phyloP scores from a whole-genome alignment of 2,113 vertebrate genomes.

The Paratilapia polleni region DNA sequence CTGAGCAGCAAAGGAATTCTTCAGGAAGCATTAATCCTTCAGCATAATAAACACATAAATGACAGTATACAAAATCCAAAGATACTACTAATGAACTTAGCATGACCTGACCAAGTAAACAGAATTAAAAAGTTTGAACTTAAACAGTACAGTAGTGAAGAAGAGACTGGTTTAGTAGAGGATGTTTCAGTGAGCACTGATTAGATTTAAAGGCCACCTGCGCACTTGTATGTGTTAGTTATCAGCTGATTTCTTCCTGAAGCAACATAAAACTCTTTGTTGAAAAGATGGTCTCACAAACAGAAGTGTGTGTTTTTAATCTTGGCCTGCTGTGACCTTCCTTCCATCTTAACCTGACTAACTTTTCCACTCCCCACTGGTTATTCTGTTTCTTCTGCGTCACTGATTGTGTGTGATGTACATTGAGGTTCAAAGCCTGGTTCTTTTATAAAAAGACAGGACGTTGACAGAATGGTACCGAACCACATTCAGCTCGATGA shows the following conservation, averaged over 20 bases:
- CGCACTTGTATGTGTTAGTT: not conserved
- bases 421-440: slow-evolving; percentile 4
- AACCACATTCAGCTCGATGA: not conserved
- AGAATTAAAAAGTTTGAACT: slow-evolving; percentile 9
- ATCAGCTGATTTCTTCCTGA: not conserved
- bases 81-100: slow-evolving; percentile 19
- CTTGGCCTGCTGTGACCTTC: not conserved
- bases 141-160: not conserved
- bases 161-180: not conserved
- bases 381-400: slow-evolving; percentile 7
- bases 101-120: slow-evolving; percentile 33
- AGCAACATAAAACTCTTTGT: not conserved
- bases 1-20: not conserved
- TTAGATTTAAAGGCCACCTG: not conserved
- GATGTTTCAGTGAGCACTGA: not conserved
- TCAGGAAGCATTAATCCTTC: not conserved
- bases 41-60: slow-evolving; percentile 22
- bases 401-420: not conserved
- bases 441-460: slow-evolving; percentile 10
- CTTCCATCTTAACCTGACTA: not conserved
- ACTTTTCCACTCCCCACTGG: not conserved
- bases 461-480: not conserved
- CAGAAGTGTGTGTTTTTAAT: not conserved
- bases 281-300: not conserved
- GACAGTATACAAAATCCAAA: not conserved